Percentiles rank a stretch among this genome's conserved stretches.
phyloP scores from a whole-genome alignment of 2,888 invertebrate genomes.

The Baccha elongata region DNA sequence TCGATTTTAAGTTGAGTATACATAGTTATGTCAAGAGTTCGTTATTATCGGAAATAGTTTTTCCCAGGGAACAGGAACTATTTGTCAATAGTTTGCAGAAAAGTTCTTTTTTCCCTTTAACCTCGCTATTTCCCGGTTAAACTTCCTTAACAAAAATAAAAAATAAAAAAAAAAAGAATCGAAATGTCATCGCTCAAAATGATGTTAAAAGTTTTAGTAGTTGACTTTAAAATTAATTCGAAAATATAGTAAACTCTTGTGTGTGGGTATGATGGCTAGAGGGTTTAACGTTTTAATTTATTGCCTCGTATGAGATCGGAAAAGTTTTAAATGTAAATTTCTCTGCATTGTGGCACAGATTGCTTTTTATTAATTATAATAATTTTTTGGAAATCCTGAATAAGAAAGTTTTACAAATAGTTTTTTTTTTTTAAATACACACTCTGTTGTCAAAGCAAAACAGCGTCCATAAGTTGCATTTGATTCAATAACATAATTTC shows the following conservation, averaged over 20 bases:
- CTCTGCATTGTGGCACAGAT: background rate
- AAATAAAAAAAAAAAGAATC: conserved; percentile 14
- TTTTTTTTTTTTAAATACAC: no score
- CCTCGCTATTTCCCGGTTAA: background rate
- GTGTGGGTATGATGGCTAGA: background rate
- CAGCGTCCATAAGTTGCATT: no score
- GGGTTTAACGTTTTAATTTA: conserved; percentile 15
- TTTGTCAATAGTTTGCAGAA: conserved; percentile 21
- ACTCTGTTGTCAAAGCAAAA: no score
- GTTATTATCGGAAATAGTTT: conserved; percentile 6
- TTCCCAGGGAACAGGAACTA: conserved; percentile 5
- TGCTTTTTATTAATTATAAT: background rate
- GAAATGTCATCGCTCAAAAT: conserved; percentile 52
- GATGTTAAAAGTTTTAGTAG: conserved; percentile 47
- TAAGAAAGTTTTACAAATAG: background rate
- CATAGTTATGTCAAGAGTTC: conserved; percentile 7
- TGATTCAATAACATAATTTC: no score
- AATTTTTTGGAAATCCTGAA: background rate
- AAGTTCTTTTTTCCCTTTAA: background rate
- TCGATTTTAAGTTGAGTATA: conserved; percentile 7
- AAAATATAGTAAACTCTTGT: conserved; percentile 8
- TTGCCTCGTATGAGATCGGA: background rate
- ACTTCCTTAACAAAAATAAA: background rate
- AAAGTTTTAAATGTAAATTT: background rate
- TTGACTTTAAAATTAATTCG: conserved; percentile 46